A percentile compares a stretch with the other conserved stretches of the same genome.
These are phyloP conservation scores for Parascotia fuliginaria DNA, from an alignment of 2,888 invertebrate species.

Conservation along the genomic window DNA sequence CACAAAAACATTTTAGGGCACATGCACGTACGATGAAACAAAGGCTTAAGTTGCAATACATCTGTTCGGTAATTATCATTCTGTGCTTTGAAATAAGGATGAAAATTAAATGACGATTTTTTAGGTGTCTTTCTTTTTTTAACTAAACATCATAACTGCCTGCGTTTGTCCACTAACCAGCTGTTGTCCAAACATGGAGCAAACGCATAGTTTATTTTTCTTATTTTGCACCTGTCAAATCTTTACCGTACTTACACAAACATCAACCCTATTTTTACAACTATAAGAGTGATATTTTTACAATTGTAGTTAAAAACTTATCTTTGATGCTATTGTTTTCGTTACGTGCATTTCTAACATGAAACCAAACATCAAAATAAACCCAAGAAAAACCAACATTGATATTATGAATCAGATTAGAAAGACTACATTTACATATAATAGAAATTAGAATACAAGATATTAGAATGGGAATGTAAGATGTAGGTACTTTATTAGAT, in stretches of 20 bases:
- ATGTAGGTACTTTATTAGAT: constrained; percentile 47
- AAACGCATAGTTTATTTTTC: constrained; percentile 22
- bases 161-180: not conserved
- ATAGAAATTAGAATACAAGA: constrained; percentile 54
- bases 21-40: too few species aligned
- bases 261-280: too few species aligned
- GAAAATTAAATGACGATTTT: too few species aligned
- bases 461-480: constrained; percentile 12
- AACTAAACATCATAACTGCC: too few species aligned
- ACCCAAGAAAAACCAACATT: constrained; percentile 46
- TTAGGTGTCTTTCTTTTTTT: too few species aligned
- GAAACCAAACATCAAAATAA: constrained; percentile 29
- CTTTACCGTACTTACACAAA: not conserved
- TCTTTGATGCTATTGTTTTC: constrained; percentile 48
- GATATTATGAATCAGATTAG: constrained; percentile 39
- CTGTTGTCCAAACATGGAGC: not conserved
- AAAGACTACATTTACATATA: constrained; percentile 50
- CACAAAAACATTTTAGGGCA: constrained; percentile 17
- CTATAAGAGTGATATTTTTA: too few species aligned
- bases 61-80: not conserved
- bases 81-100: too few species aligned
- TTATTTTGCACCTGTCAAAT: constrained; percentile 38
- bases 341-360: constrained; percentile 43
- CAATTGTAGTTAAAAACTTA: too few species aligned
- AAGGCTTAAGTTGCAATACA: not conserved